A percentile compares a stretch with the other conserved stretches of the same genome.
Evolutionary conservation across 2,888 invertebrate species (phyloP).

Genomic region (Heliconius cydno): DNA sequence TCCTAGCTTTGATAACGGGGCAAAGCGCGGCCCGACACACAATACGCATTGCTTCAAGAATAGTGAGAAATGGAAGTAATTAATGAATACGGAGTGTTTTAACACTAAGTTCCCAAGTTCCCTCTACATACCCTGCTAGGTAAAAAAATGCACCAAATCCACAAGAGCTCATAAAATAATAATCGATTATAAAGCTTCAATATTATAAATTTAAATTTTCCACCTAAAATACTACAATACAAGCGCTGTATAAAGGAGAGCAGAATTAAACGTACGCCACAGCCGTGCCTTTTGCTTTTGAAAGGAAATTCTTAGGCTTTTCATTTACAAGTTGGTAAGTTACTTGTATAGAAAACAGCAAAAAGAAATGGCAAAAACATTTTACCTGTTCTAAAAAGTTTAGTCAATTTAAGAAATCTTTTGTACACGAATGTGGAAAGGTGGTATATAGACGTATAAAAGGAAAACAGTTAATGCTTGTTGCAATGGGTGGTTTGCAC

Average conservation of each 20-base stretch:
- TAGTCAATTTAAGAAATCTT: conserved; percentile 21
- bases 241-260: neutral
- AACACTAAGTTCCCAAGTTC: too few relatives aligned
- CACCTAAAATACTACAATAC: conserved; percentile 13
- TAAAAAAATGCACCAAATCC: neutral
- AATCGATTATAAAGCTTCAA: neutral
- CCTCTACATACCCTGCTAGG: too few relatives aligned
- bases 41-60: too few relatives aligned
- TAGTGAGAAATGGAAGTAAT: too few relatives aligned
- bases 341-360: conserved; percentile 19
- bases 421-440: neutral
- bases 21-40: too few relatives aligned
- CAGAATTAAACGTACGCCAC: conserved; percentile 12
- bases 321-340: conserved; percentile 5
- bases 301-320: conserved; percentile 21
- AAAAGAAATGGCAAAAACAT: conserved; percentile 3
- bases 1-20: too few relatives aligned
- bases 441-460: neutral
- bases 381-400: conserved; percentile 6
- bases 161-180: neutral
- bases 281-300: neutral
- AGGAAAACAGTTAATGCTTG: conserved; percentile 3
- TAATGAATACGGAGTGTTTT: too few relatives aligned
- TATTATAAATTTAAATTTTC: neutral
- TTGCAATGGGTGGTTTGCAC: conserved; percentile 8